Conservation (phyloP, 2,888 invertebrate genomes). For the Drosophila paramelanica region DNA sequence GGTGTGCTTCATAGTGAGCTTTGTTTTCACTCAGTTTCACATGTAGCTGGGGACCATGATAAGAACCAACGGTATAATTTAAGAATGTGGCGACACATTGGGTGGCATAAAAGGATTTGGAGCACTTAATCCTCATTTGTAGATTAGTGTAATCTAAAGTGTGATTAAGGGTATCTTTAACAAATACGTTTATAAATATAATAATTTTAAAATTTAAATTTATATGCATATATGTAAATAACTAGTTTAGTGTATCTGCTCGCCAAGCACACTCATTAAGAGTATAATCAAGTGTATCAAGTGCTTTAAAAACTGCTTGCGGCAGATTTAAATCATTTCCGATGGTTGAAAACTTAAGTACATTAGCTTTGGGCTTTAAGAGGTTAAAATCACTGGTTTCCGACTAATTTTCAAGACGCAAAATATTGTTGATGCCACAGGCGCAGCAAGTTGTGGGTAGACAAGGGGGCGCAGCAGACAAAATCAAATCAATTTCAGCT, state of each 20-base stretch:
- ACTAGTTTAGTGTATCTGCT: background rate
- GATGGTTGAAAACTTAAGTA: conserved; percentile 14
- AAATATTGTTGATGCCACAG: conserved; percentile 20
- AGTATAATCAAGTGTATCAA: background rate
- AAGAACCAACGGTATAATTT: background rate
- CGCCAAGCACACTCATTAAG: background rate
- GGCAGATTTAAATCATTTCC: conserved; percentile 1
- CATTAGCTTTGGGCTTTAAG: conserved; percentile 6
- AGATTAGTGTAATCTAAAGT: background rate
- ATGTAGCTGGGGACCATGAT: conserved; percentile 4
- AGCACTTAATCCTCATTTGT: background rate
- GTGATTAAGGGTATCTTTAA: background rate
- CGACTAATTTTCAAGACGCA: conserved; percentile 13
- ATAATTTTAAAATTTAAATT: background rate
- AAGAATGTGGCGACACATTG: background rate
- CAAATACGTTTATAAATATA: no score
- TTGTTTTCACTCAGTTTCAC: conserved; percentile 16
- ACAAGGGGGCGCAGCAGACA: background rate
- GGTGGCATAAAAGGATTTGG: background rate
- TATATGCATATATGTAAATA: no score
- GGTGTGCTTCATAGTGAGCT: conserved; percentile 21
- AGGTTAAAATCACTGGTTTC: conserved; percentile 12
- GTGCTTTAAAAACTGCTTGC: background rate
- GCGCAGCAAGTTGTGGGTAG: background rate
- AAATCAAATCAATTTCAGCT: conserved; percentile 45